Conservation (phyloP, 2,888 invertebrate species). For the Pheosia tremula region DNA sequence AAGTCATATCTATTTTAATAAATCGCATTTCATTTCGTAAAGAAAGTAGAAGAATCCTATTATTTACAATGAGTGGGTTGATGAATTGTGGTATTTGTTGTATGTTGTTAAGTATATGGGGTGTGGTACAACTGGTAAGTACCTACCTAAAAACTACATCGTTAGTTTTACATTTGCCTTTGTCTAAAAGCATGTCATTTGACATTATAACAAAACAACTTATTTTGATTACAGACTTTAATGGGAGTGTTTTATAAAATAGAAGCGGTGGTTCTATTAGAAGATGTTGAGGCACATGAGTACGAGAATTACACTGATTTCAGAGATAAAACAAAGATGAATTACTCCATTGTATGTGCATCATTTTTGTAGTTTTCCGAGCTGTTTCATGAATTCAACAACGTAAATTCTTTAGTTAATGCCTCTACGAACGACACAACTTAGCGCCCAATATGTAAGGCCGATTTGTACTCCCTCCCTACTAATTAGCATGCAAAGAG, state of each 20-base stretch:
- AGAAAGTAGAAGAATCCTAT: neutral
- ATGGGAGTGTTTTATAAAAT: conserved; percentile 62
- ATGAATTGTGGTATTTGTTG: conserved; percentile 50
- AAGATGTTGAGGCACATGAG: conserved; percentile 50
- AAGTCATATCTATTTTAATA: too few relatives aligned
- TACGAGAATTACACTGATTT: conserved; percentile 53
- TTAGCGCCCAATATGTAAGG: too few relatives aligned
- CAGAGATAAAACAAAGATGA: conserved; percentile 47
- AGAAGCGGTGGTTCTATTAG: conserved; percentile 54
- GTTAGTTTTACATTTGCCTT: too few relatives aligned
- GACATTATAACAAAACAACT: neutral
- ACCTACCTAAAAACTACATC: neutral
- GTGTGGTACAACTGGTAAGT: conserved; percentile 62
- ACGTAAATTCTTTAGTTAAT: too few relatives aligned
- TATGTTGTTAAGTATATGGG: conserved; percentile 61
- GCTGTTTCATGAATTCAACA: too few relatives aligned
- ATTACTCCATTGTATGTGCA: conserved; percentile 47
- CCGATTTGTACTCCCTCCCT: too few relatives aligned
- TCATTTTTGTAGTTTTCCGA: conserved; percentile 11
- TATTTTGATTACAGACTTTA: conserved; percentile 45
- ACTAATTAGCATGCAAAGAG: too few relatives aligned
- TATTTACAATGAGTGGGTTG: conserved; percentile 45
- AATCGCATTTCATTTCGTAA: too few relatives aligned
- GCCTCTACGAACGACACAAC: too few relatives aligned
- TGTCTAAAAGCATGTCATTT: too few relatives aligned